Conservation (phyloP, 1,140 invertebrate genomes). For the Antheraea pernyi region DNA sequence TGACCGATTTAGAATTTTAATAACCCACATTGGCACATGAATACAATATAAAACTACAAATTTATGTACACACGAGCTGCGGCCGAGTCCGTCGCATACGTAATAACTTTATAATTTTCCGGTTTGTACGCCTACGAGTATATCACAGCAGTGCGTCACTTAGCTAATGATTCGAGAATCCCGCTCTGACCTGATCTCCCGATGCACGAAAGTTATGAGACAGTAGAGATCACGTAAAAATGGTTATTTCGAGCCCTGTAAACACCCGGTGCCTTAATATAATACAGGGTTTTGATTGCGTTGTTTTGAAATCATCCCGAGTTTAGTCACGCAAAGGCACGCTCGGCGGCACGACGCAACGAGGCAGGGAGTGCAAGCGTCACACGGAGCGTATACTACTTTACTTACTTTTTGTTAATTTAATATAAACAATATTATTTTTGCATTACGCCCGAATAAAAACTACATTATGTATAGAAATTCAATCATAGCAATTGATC, state of each 20-base stretch:
- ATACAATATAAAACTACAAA: constrained; percentile 14
- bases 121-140: constrained; percentile 52
- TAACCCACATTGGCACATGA: constrained; percentile 10
- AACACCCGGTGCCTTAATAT: constrained; percentile 54
- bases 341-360: neutral
- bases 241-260: constrained; percentile 50
- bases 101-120: constrained; percentile 40
- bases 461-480: no score
- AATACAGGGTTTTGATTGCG: neutral
- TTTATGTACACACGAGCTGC: constrained; percentile 18
- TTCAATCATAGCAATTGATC: no score
- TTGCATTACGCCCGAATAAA: no score
- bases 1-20: constrained; percentile 9
- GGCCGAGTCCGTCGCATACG: constrained; percentile 34
- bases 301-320: neutral
- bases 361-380: no score
- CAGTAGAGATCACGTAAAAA: constrained; percentile 17
- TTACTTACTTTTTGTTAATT: no score
- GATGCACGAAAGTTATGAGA: constrained; percentile 9
- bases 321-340: neutral
- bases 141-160: constrained; percentile 68
- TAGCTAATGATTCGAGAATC: constrained; percentile 46
- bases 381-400: no score
- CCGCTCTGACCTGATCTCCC: constrained; percentile 12
- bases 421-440: no score